A percentile compares a stretch with the other conserved stretches of the same genome.
phyloP scores from a whole-genome alignment of 1,140 invertebrate genomes.

The Neuroterus valhalla region DNA sequence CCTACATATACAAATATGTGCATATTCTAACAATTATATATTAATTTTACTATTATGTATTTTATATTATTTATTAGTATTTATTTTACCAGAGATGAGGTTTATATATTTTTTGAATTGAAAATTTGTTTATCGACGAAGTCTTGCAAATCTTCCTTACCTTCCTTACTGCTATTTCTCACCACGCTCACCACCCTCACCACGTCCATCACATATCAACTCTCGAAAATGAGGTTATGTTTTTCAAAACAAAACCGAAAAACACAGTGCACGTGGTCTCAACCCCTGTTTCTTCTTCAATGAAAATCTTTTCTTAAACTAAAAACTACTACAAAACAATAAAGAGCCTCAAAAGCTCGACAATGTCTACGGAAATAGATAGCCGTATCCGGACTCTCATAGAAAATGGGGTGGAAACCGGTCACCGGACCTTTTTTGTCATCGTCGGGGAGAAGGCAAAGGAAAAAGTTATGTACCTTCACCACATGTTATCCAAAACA shows the following conservation, averaged over 20 bases:
- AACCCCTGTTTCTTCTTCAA: neutral
- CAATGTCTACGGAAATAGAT: slow-evolving; percentile 83
- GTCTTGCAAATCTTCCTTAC: neutral
- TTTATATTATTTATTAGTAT: too few relatives aligned
- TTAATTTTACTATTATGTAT: too few relatives aligned
- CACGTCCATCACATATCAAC: too few relatives aligned
- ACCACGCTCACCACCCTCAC: slow-evolving; percentile 38
- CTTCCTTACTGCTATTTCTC: slow-evolving; percentile 22
- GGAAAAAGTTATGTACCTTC: slow-evolving; percentile 97
- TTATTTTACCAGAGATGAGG: too few relatives aligned
- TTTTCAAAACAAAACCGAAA: slow-evolving; percentile 3
- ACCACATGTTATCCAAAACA: slow-evolving; percentile 98
- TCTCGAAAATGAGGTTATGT: slow-evolving; percentile 33
- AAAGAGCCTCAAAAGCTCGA: too few relatives aligned
- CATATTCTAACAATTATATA: too few relatives aligned
- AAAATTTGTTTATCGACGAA: too few relatives aligned
- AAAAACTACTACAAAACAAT: slow-evolving; percentile 87
- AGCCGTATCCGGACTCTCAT: slow-evolving; percentile 96
- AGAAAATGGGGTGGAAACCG: slow-evolving; percentile 94
- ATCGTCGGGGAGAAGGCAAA: slow-evolving; percentile 96
- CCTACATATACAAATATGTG: too few relatives aligned
- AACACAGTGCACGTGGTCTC: slow-evolving; percentile 1
- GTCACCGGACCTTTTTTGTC: slow-evolving; percentile 95
- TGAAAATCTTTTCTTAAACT: slow-evolving; percentile 47
- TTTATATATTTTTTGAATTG: too few relatives aligned